Evolutionary conservation across 92 coral and sea anemone species (phyloP).

Genomic region (Porites divaricata): DNA sequence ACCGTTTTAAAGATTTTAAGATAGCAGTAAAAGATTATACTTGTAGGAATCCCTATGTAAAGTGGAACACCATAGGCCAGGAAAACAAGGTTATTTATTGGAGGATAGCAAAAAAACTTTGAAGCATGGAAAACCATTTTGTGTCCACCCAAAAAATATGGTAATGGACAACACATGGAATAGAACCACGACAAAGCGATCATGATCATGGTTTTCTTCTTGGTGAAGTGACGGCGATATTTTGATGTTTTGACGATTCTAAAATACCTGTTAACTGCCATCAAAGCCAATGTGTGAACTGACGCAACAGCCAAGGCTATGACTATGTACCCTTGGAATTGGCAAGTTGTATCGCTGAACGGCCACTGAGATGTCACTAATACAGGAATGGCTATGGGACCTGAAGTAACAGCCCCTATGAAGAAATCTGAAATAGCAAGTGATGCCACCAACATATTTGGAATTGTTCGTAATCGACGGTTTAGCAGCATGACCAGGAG

Average conservation of each 20-base stretch:
- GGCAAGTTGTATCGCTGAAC: neutral
- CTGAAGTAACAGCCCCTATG: neutral
- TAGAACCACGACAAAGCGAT: conserved; percentile 48
- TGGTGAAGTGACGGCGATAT: conserved; percentile 57
- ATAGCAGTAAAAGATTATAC: neutral
- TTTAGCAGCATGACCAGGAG: conserved; percentile 40
- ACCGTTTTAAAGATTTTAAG: neutral
- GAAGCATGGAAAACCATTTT: neutral
- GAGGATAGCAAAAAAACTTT: neutral
- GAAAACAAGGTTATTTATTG: neutral
- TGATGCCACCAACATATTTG: conserved; percentile 56
- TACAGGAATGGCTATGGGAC: too few relatives aligned
- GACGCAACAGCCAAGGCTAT: too few relatives aligned
- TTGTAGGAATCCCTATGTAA: neutral
- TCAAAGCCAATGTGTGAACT: too few relatives aligned
- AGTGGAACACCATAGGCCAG: neutral
- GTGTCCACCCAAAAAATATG: conserved; percentile 23
- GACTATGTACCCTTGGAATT: too few relatives aligned
- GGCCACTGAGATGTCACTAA: conserved; percentile 45
- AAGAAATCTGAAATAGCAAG: conserved; percentile 69
- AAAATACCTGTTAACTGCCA: conserved; percentile 4
- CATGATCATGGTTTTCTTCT: conserved; percentile 16
- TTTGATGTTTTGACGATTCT: conserved; percentile 43
- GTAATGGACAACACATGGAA: conserved; percentile 46
- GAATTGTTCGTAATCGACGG: conserved; percentile 41